Conservation (phyloP, 2,797 vertebrate species). For the Jordanella pulchra region DNA sequence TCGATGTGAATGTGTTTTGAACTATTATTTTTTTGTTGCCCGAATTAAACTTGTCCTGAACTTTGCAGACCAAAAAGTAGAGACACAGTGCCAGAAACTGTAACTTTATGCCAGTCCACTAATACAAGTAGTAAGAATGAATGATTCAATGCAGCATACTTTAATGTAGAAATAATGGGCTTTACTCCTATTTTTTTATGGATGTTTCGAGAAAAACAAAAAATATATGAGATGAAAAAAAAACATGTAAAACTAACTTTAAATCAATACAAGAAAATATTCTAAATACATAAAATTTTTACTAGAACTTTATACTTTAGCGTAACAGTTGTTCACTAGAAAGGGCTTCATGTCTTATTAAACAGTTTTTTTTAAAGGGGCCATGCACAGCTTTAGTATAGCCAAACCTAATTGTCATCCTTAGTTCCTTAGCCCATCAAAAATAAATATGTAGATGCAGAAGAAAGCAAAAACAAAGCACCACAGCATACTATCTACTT, state of each 20-base stretch:
- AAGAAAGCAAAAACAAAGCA: no score
- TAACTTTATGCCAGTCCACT: slow-evolving; percentile 46
- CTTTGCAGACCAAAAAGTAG: slow-evolving; percentile 26
- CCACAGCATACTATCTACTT: no score
- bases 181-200: background rate
- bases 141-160: slow-evolving; percentile 28
- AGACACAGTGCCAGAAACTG: slow-evolving; percentile 48
- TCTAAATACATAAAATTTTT: background rate
- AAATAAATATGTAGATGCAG: no score
- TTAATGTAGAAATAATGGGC: slow-evolving; percentile 6
- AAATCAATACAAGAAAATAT: background rate
- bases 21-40: slow-evolving; percentile 25
- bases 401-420: no score
- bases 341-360: no score
- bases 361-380: no score
- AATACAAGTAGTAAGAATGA: slow-evolving; percentile 41
- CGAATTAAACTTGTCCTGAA: slow-evolving; percentile 35
- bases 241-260: background rate
- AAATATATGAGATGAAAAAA: background rate
- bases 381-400: no score
- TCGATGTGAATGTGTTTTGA: slow-evolving; percentile 24
- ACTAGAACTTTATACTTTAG: no score
- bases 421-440: no score
- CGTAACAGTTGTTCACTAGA: background rate
- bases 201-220: background rate